Evolutionary conservation across 2,797 vertebrate species (phyloP).

Genomic region (Pogonophryne albipinna): DNA sequence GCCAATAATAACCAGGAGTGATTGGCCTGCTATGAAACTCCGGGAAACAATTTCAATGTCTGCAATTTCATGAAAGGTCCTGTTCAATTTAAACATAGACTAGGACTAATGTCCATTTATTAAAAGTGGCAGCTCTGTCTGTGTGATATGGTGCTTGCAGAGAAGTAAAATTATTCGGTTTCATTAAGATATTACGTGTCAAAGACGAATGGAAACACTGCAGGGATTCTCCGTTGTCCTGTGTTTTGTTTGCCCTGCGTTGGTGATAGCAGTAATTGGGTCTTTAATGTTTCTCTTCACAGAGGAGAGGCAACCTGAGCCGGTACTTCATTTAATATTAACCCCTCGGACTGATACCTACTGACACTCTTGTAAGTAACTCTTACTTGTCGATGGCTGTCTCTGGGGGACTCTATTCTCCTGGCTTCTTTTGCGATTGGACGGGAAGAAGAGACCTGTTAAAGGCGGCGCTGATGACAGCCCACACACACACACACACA

Average conservation of each 20-base stretch:
- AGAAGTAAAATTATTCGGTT: background rate
- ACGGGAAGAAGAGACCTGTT: conserved; percentile 31
- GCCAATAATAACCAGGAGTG: conserved; percentile 2
- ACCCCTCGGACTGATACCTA: conserved; percentile 72
- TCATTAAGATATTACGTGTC: conserved; percentile 24
- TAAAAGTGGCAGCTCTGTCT: conserved; percentile 8
- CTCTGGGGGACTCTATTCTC: conserved; percentile 54
- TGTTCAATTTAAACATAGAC: conserved; percentile 1
- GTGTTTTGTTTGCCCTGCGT: conserved; percentile 40
- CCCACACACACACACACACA: background rate
- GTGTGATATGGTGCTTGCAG: background rate
- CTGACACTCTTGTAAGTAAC: conserved; percentile 80
- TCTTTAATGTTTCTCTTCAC: conserved; percentile 64
- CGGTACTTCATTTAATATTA: conserved; percentile 78
- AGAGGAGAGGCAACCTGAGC: conserved; percentile 71
- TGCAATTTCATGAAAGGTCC: background rate
- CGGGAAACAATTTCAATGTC: background rate
- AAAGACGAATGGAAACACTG: conserved; percentile 42
- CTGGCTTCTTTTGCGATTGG: conserved; percentile 42
- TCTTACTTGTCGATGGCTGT: conserved; percentile 68
- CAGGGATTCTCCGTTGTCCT: background rate
- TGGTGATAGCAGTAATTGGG: conserved; percentile 67
- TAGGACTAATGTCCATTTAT: conserved; percentile 2
- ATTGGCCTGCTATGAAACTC: conserved; percentile 1
- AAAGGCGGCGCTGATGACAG: conserved; percentile 57